Evolutionary conservation across 2,888 invertebrate species (phyloP).

Genomic region (Troglohyphantes excavatus): DNA sequence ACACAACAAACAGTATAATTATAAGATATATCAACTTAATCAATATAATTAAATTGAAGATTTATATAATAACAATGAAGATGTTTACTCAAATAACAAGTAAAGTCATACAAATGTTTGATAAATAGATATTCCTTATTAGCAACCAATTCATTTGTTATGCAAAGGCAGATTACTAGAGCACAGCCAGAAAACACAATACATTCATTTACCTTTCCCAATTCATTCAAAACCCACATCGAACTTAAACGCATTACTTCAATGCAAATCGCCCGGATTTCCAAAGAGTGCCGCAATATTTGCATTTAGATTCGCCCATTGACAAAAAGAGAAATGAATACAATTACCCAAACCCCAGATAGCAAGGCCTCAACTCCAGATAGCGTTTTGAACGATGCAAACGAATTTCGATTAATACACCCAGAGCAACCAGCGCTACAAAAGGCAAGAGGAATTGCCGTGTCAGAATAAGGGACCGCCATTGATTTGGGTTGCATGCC

Average conservation of each 20-base stretch:
- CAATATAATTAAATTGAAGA: too few species aligned
- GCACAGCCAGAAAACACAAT: neutral
- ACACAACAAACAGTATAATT: too few species aligned
- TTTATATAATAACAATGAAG: too few species aligned
- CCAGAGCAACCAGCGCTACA: neutral
- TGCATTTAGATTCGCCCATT: conserved; percentile 36
- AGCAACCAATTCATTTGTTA: too few species aligned
- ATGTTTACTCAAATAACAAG: too few species aligned
- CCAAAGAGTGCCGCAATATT: conserved; percentile 1
- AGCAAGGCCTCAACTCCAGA: conserved; percentile 5
- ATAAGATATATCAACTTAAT: too few species aligned
- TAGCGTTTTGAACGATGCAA: conserved; percentile 33
- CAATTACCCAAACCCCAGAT: conserved; percentile 21
- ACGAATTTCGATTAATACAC: conserved; percentile 40
- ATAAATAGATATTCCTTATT: too few species aligned
- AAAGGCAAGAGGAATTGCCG: conserved; percentile 37
- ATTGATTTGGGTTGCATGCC: conserved; percentile 44
- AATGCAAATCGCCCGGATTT: conserved; percentile 15
- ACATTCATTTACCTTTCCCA: neutral
- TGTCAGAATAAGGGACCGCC: conserved; percentile 29
- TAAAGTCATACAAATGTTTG: too few species aligned
- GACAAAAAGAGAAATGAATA: conserved; percentile 42
- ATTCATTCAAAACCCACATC: neutral
- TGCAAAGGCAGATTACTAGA: neutral
- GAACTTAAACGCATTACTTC: neutral